Evolutionary conservation across 53 echinoderm and acorn worm genomes (phyloP), one percentile per base, ranked within the genome.

Genomic region (Hippasteria phrygiana): DNA sequence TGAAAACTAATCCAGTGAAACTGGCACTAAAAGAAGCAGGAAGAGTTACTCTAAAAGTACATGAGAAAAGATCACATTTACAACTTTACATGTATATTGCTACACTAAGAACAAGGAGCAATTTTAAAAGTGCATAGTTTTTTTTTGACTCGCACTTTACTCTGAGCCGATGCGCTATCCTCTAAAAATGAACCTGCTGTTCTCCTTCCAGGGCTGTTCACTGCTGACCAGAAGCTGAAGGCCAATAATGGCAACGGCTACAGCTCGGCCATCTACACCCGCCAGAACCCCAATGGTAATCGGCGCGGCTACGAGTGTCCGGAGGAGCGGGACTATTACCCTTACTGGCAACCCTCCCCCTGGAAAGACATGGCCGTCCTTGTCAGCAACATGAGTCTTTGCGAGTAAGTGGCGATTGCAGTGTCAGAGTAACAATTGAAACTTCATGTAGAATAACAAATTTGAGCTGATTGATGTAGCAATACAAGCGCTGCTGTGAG

Each of bases 271-370:
- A 97, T 89, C 65, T 95, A 93, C 77, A 97, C 97, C 38, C 90
- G 97, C 45, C 97, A 97, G 94, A 97, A 97, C 54, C 97, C 97
- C 27, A 93, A 97, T 77, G 97, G 97, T 62, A 95, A 93, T 32
- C 77, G 95, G 43, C 90, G 95, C 35, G 97, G 95, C 27, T 97
- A 95, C 67, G 97, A 97, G 78, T 97, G 97, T 55, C 95, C 97
- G 16, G 97, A 97, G 66, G 97, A 97, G 87, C 78, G 97, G 55
- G 97, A 97, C 87, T 95, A 97, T 87, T 97, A 95, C 84, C 95
- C 97, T 12, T 97, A 95, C 77, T 97, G 97, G 97, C 94, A 94
- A 65, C 97, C 95, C 40, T 91, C 95, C 67, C 95, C 97, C 74
- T 97, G 97, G 97, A 95, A 81, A 37, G 98, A 97, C 89, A 92